These are phyloP conservation scores for Leucania comma DNA, from an alignment of 2,888 invertebrate genomes.

Conservation along the genomic window DNA sequence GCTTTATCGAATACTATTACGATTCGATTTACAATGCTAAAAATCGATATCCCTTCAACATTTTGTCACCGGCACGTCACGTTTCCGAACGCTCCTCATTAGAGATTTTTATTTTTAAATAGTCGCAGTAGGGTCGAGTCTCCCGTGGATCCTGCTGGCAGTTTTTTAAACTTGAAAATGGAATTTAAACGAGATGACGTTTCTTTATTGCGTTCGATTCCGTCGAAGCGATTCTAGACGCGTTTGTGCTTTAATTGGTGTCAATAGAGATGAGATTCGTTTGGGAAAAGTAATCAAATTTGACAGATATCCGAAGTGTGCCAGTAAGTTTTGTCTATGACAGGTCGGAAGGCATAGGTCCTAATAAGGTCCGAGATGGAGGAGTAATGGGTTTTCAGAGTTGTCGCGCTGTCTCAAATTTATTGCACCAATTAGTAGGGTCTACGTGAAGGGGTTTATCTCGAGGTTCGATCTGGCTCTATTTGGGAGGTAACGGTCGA, in stretches of 20 bases:
- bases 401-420: conserved; percentile 85
- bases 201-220: conserved; percentile 78
- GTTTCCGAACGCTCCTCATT: conserved; percentile 82
- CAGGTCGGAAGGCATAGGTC: conserved; percentile 70
- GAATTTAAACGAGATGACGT: conserved; percentile 88
- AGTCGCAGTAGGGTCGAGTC: conserved; percentile 75
- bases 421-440: conserved; percentile 90
- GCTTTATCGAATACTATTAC: conserved; percentile 68
- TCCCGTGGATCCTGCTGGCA: conserved; percentile 67
- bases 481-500: conserved; percentile 89
- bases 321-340: conserved; percentile 74
- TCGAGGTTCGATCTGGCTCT: conserved; percentile 82
- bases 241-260: conserved; percentile 76
- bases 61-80: conserved; percentile 87
- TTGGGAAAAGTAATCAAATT: conserved; percentile 68
- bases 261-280: conserved; percentile 79
- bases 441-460: conserved; percentile 87
- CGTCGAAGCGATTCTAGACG: conserved; percentile 75
- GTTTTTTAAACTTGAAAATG: conserved; percentile 80
- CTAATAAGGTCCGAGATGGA: conserved; percentile 80
- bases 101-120: conserved; percentile 83
- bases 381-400: conserved; percentile 78
- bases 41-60: conserved; percentile 78
- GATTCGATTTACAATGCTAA: conserved; percentile 68
- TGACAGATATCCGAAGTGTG: conserved; percentile 78